Conservation (phyloP, 2,888 invertebrate genomes). For the Rhagophthalmus giganteus region DNA sequence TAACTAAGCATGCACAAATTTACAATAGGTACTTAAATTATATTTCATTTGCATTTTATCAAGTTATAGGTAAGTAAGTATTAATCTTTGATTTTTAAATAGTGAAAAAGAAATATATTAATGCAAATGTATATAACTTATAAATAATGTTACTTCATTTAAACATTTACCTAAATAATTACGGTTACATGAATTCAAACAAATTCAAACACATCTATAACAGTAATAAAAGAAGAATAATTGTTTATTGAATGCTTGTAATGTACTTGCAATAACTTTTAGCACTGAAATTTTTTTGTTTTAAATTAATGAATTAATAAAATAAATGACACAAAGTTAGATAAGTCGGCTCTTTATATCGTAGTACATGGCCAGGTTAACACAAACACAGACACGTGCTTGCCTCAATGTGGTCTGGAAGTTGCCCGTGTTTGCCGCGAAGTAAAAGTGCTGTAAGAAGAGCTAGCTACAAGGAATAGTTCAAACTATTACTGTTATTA, state of each 20-base stretch:
- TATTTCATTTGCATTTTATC: slow-evolving; percentile 11
- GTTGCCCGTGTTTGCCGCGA: slow-evolving; percentile 69
- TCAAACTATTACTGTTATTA: no score
- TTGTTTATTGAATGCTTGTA: slow-evolving; percentile 6
- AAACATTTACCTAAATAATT: not conserved
- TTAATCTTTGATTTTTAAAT: no score
- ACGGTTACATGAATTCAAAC: not conserved
- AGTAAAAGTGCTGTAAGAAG: slow-evolving; percentile 78
- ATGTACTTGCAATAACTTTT: slow-evolving; percentile 11
- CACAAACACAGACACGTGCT: slow-evolving; percentile 56
- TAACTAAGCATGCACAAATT: slow-evolving; percentile 8
- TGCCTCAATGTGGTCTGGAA: slow-evolving; percentile 79
- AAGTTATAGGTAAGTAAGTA: no score
- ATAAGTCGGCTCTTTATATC: not conserved
- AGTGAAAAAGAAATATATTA: not conserved
- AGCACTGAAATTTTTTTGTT: not conserved
- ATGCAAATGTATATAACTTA: slow-evolving; percentile 6
- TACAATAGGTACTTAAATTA: slow-evolving; percentile 3
- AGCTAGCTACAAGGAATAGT: no score
- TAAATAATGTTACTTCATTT: no score
- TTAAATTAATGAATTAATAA: not conserved
- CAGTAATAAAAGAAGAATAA: slow-evolving; percentile 1
- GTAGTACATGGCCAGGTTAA: slow-evolving; percentile 36
- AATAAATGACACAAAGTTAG: slow-evolving; percentile 4
- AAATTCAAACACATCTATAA: not conserved